Evolutionary conservation across 1,140 invertebrate genomes (phyloP), one percentile per base, ranked within the genome.

Genomic region (Oreohelix idahoensis): DNA sequence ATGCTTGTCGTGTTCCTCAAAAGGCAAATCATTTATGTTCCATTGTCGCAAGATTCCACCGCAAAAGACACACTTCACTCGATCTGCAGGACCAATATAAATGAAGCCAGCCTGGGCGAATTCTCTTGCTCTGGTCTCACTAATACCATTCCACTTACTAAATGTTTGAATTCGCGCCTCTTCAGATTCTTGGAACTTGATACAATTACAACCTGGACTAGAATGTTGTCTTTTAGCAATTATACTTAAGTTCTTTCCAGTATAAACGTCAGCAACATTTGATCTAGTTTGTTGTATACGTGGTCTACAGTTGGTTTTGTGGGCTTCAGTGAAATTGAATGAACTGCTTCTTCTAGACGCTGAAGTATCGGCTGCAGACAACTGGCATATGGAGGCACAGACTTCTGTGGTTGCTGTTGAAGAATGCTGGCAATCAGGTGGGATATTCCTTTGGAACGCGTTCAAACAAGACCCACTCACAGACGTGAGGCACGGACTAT

Each of bases 51-150:
- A 93, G 49, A 97, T 92, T 76, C 95, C 96, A 86, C 94, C 94
- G 92, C 96, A 97, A 94, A 95, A 97, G 8, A 95, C 96, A 93
- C 97, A 98, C 86, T 96, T 94, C 0, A 97, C 96, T 90, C 96
- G 93, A 88, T 96, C 95, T n/a, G 81, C 83, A 32, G 83, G 51
- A n/a, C 86, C 86, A 70, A 79, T 83, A 63, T 80, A 85, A 11
- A 85, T 75, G 53, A 87, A 87, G 11, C 86, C 86, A 84, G 97
- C 97, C 85, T 96, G 95, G 69, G 96, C 96, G 32, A 98, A 92
- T 71, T 96, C 94, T 70, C 95, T 94, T 17, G 96, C 42, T 38
- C 96, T 82, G 94, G 95, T 88, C 96, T 96, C 80, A 73, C 79
- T 23, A 45, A 84, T 29, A 32, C 75, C 49, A 2, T 45, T 17